These are phyloP conservation scores for Sebastes nivosus DNA, from an alignment of 2,797 vertebrate genomes.

Conservation along the genomic window DNA sequence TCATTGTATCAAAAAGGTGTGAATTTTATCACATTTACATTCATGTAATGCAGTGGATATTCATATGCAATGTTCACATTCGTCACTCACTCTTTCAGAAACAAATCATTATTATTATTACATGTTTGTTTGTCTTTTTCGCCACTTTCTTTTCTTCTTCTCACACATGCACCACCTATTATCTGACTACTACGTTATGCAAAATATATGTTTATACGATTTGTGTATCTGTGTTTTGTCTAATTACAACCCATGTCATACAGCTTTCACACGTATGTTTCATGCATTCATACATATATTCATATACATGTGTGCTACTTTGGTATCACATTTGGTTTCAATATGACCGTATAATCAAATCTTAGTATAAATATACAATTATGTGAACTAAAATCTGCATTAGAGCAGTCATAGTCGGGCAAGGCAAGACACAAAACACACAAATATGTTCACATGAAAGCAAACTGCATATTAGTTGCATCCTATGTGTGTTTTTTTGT, in stretches of 20 bases:
- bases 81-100: neutral
- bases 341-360: neutral
- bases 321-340: neutral
- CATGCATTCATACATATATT: neutral
- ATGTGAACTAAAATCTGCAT: neutral
- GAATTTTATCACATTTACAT: neutral
- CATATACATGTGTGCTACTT: neutral
- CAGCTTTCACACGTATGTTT: neutral
- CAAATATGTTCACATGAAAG: neutral
- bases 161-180: neutral
- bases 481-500: neutral
- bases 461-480: neutral
- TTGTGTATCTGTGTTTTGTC: conserved; percentile 3
- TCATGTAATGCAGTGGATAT: neutral
- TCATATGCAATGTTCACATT: neutral
- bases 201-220: conserved; percentile 20
- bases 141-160: neutral
- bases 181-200: neutral
- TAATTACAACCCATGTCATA: neutral
- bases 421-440: neutral
- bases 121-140: neutral
- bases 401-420: neutral
- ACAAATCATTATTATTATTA: neutral
- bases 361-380: neutral
- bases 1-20: neutral